phyloP scores from a whole-genome alignment of 2,113 vertebrate genomes.

The Meles meles region DNA sequence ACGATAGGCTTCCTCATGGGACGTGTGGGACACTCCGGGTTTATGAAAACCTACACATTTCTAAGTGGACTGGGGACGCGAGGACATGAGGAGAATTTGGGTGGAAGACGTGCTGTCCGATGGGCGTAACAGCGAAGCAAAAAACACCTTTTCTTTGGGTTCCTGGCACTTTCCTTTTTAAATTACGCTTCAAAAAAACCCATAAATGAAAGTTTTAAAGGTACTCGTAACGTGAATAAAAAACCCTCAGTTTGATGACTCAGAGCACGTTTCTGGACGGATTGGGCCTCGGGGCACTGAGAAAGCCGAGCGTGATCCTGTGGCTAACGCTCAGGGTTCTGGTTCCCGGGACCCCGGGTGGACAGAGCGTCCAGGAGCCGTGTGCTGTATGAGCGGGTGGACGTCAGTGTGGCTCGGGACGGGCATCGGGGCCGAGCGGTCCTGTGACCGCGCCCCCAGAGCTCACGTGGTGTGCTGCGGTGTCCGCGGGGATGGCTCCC shows the following conservation, averaged over 20 bases:
- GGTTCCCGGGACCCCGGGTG: rapidly evolving
- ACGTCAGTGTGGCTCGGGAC: rapidly evolving
- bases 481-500: rapidly evolving
- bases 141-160: neutral
- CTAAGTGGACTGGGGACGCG: rapidly evolving
- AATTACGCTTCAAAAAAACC: neutral
- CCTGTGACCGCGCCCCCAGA: rapidly evolving
- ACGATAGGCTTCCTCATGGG: rapidly evolving
- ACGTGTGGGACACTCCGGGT: rapidly evolving
- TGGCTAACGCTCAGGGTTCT: neutral
- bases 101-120: neutral
- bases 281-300: neutral
- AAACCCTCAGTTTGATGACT: neutral
- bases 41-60: neutral
- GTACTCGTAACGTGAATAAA: rapidly evolving
- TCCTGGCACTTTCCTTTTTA: neutral
- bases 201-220: neutral
- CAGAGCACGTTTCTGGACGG: neutral
- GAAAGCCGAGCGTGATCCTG: too few relatives aligned
- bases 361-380: neutral
- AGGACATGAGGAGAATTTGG: rapidly evolving
- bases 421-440: rapidly evolving
- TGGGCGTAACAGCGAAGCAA: neutral
- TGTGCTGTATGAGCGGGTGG: neutral
- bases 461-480: rapidly evolving